Percentiles rank a stretch among this genome's conserved stretches.
These are phyloP conservation scores for Tautogolabrus adspersus DNA, from an alignment of 2,113 vertebrate species.

Conservation along the genomic window DNA sequence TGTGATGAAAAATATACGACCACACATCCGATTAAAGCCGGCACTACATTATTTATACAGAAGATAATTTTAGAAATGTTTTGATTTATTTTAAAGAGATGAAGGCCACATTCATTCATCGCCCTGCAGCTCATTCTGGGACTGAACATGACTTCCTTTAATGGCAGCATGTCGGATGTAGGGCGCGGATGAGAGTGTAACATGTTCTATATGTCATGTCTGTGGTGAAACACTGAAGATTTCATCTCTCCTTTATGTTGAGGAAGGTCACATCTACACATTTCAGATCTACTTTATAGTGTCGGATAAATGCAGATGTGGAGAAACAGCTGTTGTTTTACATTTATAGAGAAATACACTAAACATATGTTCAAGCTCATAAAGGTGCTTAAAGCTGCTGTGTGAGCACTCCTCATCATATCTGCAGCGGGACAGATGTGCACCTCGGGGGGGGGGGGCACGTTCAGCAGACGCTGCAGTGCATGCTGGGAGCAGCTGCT, in stretches of 20 bases:
- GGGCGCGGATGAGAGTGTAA: not conserved
- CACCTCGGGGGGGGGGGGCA: not conserved
- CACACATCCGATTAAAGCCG: slow-evolving; percentile 43
- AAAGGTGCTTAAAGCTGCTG: not conserved
- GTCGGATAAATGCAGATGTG: not conserved
- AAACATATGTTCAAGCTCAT: not conserved
- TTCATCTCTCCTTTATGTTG: not conserved
- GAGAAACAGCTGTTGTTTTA: too few relatives aligned
- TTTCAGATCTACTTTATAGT: not conserved
- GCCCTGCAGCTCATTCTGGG: slow-evolving; percentile 44
- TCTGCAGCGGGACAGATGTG: slow-evolving; percentile 34
- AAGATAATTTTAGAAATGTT: slow-evolving; percentile 63
- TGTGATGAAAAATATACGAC: slow-evolving; percentile 39
- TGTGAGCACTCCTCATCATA: slow-evolving; percentile 21
- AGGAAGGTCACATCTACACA: not conserved
- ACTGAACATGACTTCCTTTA: slow-evolving; percentile 44
- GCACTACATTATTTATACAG: slow-evolving; percentile 58
- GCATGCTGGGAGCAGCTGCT: slow-evolving; percentile 34
- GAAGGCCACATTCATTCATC: slow-evolving; percentile 51
- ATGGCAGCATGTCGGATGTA: slow-evolving; percentile 15
- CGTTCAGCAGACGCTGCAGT: not conserved
- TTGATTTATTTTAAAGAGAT: slow-evolving; percentile 62
- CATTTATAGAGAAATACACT: not conserved
- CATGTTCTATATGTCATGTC: not conserved
- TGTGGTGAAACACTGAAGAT: not conserved